Evolutionary conservation across 2,888 invertebrate genomes (phyloP).

Genomic region (Monopis laevigella): DNA sequence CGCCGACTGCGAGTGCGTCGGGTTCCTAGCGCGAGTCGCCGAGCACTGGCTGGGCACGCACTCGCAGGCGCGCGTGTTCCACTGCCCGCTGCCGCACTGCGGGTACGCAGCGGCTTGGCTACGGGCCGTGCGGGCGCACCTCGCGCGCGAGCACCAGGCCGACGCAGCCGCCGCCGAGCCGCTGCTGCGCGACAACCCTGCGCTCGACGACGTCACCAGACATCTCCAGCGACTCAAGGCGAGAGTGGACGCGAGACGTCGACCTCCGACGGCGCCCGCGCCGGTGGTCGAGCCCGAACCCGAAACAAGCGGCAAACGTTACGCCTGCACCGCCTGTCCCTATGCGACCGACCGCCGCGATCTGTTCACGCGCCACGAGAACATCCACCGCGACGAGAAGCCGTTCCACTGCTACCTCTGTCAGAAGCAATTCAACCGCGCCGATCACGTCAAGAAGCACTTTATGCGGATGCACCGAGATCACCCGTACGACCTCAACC

Average conservation of each 20-base stretch:
- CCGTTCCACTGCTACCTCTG: conserved; percentile 95
- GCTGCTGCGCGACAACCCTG: conserved; percentile 75
- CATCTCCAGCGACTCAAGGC: conserved; percentile 74
- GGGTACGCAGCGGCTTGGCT: conserved; percentile 82
- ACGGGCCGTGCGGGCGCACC: conserved; percentile 76
- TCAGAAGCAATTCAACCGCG: conserved; percentile 91
- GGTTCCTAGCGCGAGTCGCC: conserved; percentile 76
- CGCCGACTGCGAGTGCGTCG: conserved; percentile 79
- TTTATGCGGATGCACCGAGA: conserved; percentile 92
- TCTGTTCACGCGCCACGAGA: conserved; percentile 90
- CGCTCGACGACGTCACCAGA: conserved; percentile 77
- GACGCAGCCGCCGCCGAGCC: conserved; percentile 71
- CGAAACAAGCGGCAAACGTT: conserved; percentile 68
- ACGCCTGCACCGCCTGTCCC: conserved; percentile 87
- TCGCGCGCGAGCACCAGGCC: conserved; percentile 76
- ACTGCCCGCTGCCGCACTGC: conserved; percentile 74
- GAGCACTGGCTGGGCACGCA: conserved; percentile 81
- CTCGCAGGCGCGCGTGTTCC: conserved; percentile 73
- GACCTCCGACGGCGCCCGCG: conserved; percentile 18
- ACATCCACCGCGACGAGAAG: conserved; percentile 92
- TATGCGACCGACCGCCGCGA: conserved; percentile 93
- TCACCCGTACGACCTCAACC: conserved; percentile 85
- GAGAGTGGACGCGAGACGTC: conserved; percentile 53
- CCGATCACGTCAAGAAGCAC: conserved; percentile 95
- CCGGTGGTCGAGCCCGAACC: conserved; percentile 16